Percentiles rank a stretch among this genome's conserved stretches.
Evolutionary conservation across 1,140 invertebrate species (phyloP).

Genomic region (Tachypleus tridentatus): DNA sequence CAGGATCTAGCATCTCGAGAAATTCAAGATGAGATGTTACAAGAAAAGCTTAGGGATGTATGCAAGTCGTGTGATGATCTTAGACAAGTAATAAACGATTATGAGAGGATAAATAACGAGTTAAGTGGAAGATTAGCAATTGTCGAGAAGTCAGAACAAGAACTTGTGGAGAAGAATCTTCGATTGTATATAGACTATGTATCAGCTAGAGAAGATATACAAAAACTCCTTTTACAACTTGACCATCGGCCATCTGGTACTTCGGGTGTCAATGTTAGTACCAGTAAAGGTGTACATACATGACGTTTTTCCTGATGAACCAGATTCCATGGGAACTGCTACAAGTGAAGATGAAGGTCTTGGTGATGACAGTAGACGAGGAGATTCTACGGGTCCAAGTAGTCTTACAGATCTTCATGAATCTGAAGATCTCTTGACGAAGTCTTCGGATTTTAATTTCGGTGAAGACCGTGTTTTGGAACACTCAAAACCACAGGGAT

Average conservation of each 20-base stretch:
- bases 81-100: too few species aligned
- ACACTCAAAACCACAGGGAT: background rate
- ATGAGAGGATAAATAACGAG: too few species aligned
- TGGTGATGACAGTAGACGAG: conserved; percentile 20
- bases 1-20: too few species aligned
- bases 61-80: too few species aligned
- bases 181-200: conserved; percentile 9
- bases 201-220: conserved; percentile 1
- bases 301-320: too few species aligned
- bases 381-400: conserved; percentile 20
- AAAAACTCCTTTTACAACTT: background rate
- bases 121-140: too few species aligned
- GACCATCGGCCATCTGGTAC: background rate
- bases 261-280: background rate
- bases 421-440: background rate
- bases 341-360: conserved; percentile 25
- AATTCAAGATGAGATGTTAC: too few species aligned
- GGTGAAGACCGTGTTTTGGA: conserved; percentile 7
- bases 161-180: conserved; percentile 1
- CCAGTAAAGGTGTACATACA: conserved; percentile 2
- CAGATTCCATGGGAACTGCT: conserved; percentile 14
- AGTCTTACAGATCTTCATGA: conserved; percentile 19
- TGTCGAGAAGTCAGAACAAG: background rate
- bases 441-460: conserved; percentile 4
- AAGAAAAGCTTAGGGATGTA: too few species aligned